Evolutionary conservation across 1,140 invertebrate genomes (phyloP).

Genomic region (Neuroterus valhalla): DNA sequence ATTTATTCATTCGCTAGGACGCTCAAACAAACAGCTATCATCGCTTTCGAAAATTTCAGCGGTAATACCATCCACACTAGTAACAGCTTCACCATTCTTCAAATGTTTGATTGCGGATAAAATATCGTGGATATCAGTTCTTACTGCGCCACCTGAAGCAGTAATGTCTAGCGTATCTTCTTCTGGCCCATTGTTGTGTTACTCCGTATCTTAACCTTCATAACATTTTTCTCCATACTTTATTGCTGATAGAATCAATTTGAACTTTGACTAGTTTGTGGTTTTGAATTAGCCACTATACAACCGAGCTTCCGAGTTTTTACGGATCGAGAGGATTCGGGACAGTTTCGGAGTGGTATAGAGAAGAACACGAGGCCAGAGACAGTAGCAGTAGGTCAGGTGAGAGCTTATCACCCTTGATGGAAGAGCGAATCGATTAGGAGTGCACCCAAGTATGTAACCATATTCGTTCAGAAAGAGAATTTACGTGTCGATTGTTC

Average conservation of each 20-base stretch:
- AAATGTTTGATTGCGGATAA: no score
- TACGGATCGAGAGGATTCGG: neutral
- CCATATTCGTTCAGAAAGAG: constrained; percentile 10
- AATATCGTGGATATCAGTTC: no score
- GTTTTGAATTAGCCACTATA: constrained; percentile 9
- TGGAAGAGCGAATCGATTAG: constrained; percentile 22
- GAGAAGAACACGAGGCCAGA: constrained; percentile 7
- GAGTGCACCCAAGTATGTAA: constrained; percentile 7
- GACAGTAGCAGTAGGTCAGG: neutral
- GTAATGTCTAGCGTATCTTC: no score
- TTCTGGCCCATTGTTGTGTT: no score
- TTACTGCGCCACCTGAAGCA: no score
- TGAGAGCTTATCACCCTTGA: constrained; percentile 21
- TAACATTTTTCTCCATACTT: no score
- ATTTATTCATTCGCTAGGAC: no score
- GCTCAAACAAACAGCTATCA: no score
- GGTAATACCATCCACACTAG: no score
- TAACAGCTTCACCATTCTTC: no score
- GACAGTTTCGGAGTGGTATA: constrained; percentile 4
- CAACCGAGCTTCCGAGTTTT: constrained; percentile 2
- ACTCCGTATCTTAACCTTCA: no score
- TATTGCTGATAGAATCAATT: neutral
- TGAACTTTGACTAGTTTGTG: neutral
- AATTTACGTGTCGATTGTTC: constrained; percentile 2
- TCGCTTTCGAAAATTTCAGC: no score